phyloP scores from a whole-genome alignment of 2,888 invertebrate species.

The Drosophila neonasuta region DNA sequence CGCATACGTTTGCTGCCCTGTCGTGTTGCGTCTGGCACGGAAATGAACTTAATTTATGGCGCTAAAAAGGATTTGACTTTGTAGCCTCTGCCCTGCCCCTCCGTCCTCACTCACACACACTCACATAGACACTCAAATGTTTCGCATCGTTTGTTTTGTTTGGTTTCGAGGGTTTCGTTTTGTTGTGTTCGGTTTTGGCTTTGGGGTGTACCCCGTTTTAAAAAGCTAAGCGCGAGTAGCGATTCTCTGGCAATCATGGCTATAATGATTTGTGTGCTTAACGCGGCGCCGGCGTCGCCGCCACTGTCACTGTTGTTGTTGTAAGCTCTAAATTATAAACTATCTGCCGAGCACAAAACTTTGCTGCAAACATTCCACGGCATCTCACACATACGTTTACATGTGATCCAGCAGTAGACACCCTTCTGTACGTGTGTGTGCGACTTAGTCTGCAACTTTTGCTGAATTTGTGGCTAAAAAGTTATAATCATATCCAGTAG shows the following conservation, averaged over 20 bases:
- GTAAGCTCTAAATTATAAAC: constrained; percentile 70
- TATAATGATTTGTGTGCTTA: constrained; percentile 74
- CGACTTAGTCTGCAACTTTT: constrained; percentile 62
- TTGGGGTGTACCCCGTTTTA: constrained; percentile 18
- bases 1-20: constrained; percentile 68
- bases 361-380: constrained; percentile 44
- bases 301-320: constrained; percentile 16
- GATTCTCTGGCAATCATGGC: constrained; percentile 57
- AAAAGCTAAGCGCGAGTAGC: constrained; percentile 36
- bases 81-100: constrained; percentile 26
- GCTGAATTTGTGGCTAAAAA: constrained; percentile 66
- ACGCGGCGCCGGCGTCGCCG: constrained; percentile 55
- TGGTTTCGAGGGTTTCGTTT: constrained; percentile 1
- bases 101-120: not conserved
- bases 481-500: constrained; percentile 70
- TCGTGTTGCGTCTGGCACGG: constrained; percentile 72
- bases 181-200: constrained; percentile 40
- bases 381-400: constrained; percentile 1
- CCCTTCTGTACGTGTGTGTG: constrained; percentile 22
- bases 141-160: constrained; percentile 44
- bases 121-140: not conserved
- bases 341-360: constrained; percentile 61
- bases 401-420: not conserved
- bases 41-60: constrained; percentile 77
- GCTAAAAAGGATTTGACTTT: constrained; percentile 72